Conservation (phyloP, 2,888 invertebrate species). For the Onthophagus sagittarius region DNA sequence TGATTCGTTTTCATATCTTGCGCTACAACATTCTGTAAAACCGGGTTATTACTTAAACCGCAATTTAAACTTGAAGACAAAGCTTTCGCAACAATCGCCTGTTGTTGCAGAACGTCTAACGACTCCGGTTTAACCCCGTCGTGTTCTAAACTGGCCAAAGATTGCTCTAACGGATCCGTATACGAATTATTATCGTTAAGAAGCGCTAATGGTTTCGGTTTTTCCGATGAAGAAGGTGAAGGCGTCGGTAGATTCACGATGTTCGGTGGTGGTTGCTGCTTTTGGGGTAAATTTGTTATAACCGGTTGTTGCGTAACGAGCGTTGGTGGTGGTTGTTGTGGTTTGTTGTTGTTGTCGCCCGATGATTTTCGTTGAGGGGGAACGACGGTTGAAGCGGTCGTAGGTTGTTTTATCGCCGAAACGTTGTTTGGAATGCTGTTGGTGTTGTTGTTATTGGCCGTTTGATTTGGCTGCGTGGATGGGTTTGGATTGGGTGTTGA, state of each 20-base stretch:
- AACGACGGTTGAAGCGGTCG: slow-evolving; percentile 27
- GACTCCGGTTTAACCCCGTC: slow-evolving; percentile 55
- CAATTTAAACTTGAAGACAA: slow-evolving; percentile 32
- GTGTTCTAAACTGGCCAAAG: slow-evolving; percentile 66
- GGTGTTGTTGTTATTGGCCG: slow-evolving; percentile 31
- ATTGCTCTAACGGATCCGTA: slow-evolving; percentile 68
- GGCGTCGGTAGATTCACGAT: slow-evolving; percentile 35
- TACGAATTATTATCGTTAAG: slow-evolving; percentile 46
- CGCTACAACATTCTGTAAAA: slow-evolving; percentile 35
- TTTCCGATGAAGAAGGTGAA: slow-evolving; percentile 42
- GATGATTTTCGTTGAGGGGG: slow-evolving; percentile 35
- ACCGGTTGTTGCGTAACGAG: slow-evolving; percentile 30
- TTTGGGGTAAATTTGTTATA: slow-evolving; percentile 49
- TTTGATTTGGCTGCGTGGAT: slow-evolving; percentile 7
- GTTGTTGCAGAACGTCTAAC: slow-evolving; percentile 39
- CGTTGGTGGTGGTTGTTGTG: slow-evolving; percentile 36
- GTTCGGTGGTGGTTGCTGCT: slow-evolving; percentile 36
- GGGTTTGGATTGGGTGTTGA: background rate
- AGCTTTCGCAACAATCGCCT: slow-evolving; percentile 32
- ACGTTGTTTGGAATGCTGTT: slow-evolving; percentile 31
- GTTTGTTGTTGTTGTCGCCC: slow-evolving; percentile 33
- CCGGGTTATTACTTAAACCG: slow-evolving; percentile 28
- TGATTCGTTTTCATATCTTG: slow-evolving; percentile 35
- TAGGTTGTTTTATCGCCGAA: slow-evolving; percentile 29
- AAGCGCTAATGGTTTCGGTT: slow-evolving; percentile 38